phyloP scores from a whole-genome alignment of 2,888 invertebrate genomes.

The Biston betularia region DNA sequence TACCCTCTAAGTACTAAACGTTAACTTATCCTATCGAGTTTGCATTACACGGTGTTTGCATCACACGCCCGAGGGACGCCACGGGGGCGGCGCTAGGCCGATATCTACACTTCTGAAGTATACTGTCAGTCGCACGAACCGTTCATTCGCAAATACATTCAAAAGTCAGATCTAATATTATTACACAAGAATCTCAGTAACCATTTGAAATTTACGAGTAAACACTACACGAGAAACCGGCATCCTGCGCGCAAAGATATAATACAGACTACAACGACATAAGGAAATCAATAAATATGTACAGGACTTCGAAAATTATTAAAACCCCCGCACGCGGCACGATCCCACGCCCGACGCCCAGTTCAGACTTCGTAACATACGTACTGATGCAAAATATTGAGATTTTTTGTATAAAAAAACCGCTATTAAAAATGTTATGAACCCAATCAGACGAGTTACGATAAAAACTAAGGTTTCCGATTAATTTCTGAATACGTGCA shows the following conservation, averaged over 20 bases:
- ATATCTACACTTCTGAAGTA: constrained; percentile 50
- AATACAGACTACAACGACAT: constrained; percentile 59
- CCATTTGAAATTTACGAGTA: constrained; percentile 47
- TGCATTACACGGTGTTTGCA: constrained; percentile 15
- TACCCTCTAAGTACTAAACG: constrained; percentile 77
- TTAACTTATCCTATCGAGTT: constrained; percentile 62
- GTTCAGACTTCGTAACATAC: too few species aligned
- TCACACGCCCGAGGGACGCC: neutral
- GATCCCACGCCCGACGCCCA: too few species aligned
- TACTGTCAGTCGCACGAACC: constrained; percentile 52
- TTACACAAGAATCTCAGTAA: constrained; percentile 53
- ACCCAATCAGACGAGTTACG: too few species aligned
- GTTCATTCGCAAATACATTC: constrained; percentile 49
- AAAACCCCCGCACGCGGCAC: neutral
- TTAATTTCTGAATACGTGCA: too few species aligned
- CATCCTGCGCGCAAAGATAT: constrained; percentile 41
- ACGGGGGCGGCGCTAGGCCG: constrained; percentile 55
- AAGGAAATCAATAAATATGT: constrained; percentile 61
- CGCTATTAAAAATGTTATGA: too few species aligned
- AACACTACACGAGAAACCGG: constrained; percentile 38
- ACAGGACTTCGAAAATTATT: constrained; percentile 55
- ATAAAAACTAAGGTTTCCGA: too few species aligned
- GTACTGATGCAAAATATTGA: too few species aligned
- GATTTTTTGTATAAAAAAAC: too few species aligned
- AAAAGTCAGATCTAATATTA: constrained; percentile 60